Conservation (phyloP, 2,888 invertebrate species). For the Drosophila kambysellisi region DNA sequence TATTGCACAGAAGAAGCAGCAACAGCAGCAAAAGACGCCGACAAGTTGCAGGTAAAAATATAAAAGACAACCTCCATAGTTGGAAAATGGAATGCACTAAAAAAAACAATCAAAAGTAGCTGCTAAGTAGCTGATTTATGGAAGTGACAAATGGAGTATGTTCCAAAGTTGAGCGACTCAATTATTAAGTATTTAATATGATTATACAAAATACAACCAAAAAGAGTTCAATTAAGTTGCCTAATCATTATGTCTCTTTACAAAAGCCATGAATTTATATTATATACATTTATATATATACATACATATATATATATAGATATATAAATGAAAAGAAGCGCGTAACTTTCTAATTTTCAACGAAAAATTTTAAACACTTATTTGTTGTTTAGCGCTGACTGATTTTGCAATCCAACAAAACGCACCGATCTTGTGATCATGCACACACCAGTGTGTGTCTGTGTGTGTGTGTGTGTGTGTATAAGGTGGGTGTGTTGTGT, state of each 20-base stretch:
- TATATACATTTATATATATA: too few species aligned
- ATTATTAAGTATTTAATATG: not conserved
- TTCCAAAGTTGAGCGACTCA: not conserved
- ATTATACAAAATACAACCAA: not conserved
- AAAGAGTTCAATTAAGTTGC: not conserved
- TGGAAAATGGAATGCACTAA: slow-evolving; percentile 24
- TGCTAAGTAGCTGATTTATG: not conserved
- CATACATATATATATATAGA: not conserved
- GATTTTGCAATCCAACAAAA: slow-evolving; percentile 46
- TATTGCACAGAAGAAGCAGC: slow-evolving; percentile 41
- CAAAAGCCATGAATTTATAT: not conserved
- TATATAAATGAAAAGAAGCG: not conserved
- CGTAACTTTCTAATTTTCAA: slow-evolving; percentile 70
- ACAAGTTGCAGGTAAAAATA: slow-evolving; percentile 41
- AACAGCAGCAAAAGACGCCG: not conserved
- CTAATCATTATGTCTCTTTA: not conserved
- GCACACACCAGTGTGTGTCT: not conserved
- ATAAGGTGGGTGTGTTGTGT: slow-evolving; percentile 74
- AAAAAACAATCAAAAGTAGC: not conserved
- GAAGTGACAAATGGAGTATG: not conserved
- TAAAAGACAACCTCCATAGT: slow-evolving; percentile 39
- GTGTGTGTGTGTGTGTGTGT: slow-evolving; percentile 21
- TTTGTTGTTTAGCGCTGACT: slow-evolving; percentile 1
- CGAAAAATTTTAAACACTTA: slow-evolving; percentile 29
- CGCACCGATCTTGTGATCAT: slow-evolving; percentile 32